Percentiles rank a stretch among this genome's conserved stretches.
phyloP scores from a whole-genome alignment of 1,140 invertebrate species.

The Zaprionus camerounensis region DNA sequence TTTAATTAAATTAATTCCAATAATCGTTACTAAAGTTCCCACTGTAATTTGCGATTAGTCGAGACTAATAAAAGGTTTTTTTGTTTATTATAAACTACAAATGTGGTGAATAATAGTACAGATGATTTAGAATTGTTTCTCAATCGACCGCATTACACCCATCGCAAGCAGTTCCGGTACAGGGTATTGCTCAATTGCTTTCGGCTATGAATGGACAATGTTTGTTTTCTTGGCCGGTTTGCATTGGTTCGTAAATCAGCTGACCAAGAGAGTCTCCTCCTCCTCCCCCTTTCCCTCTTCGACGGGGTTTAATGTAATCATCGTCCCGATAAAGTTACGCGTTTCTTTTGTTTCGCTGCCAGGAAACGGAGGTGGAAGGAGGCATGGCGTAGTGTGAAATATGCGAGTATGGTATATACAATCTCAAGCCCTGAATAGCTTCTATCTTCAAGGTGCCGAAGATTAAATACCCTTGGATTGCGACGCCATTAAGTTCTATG shows the following conservation, averaged over 20 bases:
- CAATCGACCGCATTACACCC: neutral
- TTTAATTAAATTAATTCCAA: neutral
- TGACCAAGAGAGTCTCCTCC: slow-evolving; percentile 19
- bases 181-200: slow-evolving; percentile 42
- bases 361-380: slow-evolving; percentile 22
- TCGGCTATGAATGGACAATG: slow-evolving; percentile 63
- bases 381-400: neutral
- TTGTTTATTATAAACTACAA: neutral
- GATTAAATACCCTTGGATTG: slow-evolving; percentile 24
- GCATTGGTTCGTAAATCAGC: slow-evolving; percentile 46
- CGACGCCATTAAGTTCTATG: neutral
- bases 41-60: neutral
- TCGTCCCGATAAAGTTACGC: slow-evolving; percentile 13
- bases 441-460: slow-evolving; percentile 14
- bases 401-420: neutral
- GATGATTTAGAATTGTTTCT: neutral
- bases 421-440: slow-evolving; percentile 11
- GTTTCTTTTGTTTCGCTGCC: slow-evolving; percentile 13
- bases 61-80: neutral
- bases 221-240: slow-evolving; percentile 53
- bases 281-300: neutral
- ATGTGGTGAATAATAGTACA: neutral
- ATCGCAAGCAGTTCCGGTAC: neutral
- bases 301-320: slow-evolving; percentile 18
- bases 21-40: neutral